Base-by-base conservation (phyloP, 1,140 invertebrate species). In the Acromyrmex echinatior region DNA sequence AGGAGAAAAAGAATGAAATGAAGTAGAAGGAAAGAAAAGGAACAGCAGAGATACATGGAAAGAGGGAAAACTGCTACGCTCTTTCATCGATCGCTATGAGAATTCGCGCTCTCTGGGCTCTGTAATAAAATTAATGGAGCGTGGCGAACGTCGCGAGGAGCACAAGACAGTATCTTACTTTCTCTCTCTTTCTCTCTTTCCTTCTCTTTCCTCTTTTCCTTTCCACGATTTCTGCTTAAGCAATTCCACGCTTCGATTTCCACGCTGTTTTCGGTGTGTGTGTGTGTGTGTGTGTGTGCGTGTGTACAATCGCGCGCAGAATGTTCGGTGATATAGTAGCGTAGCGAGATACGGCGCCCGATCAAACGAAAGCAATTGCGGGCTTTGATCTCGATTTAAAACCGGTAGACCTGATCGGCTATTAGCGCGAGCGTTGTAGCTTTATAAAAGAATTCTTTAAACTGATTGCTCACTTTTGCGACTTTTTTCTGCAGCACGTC, bases 111-210 rank as follows among this genome's bases (percentile, higher is more conserved):
- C 88, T 91, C 88, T 74, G 74, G 84, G 65, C 66, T 89, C 85
- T 78, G 87, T 93, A 93, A 92, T 93, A 93, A 92, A 93, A 93
- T 92, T 93, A 93, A 93, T 92, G 92, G 92, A 92, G 90, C 92
- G 89, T 92, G 65, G 62, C 71, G 58, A 89, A 62, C 66, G 70
- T 88, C 88, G 80, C 62, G 84, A 88, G 90, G 25, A 82, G 66
- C 68, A 25, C 14, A 58, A 56, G 85, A 91, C 88, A 87, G 66
- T 70, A 25, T 70, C 89, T 92, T 84, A 31, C 2, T 31, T 0
- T 31, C 31, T 31, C 31, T 49, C 68, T 79, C 86, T 86, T 70
- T 31, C 21, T 10, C 35, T 60, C 35, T 58, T 0, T 60, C 31
- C 35, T 39, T 39, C 21, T 7, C 31, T 14, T 18, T 65, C 71